These are phyloP conservation scores for Podarcis siculus DNA, from an alignment of 2,797 vertebrate species.

Conservation along the genomic window DNA sequence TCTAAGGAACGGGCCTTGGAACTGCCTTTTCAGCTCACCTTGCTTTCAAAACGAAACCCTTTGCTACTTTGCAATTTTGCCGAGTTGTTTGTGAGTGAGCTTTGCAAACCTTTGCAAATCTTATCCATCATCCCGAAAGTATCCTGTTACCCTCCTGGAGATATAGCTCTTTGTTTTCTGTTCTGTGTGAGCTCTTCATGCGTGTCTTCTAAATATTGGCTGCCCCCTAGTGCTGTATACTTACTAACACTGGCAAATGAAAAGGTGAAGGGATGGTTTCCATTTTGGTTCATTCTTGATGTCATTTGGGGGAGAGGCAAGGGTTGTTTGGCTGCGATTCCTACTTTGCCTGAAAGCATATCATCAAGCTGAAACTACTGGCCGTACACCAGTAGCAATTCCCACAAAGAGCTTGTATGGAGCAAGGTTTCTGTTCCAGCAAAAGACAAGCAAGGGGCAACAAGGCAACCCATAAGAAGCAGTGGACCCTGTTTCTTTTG, in stretches of 20 bases:
- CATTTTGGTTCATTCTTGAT: not conserved
- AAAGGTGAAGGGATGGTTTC: not conserved
- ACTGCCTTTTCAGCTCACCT: not conserved
- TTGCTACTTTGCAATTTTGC: conserved; percentile 6
- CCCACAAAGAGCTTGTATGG: too few species aligned
- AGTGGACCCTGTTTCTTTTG: not conserved
- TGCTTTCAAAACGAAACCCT: not conserved
- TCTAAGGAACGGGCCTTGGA: not conserved
- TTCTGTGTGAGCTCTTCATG: conserved; percentile 10
- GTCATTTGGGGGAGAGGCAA: not conserved
- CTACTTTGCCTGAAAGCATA: conserved; percentile 43
- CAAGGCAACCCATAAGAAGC: not conserved
- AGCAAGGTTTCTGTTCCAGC: conserved; percentile 56
- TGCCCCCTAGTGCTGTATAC: conserved; percentile 33
- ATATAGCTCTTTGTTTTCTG: conserved; percentile 37
- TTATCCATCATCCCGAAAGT: conserved; percentile 10
- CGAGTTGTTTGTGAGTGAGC: conserved; percentile 68
- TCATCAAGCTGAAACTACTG: conserved; percentile 37
- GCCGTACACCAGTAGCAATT: conserved; percentile 22
- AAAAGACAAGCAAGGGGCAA: not conserved
- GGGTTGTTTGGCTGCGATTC: conserved; percentile 24
- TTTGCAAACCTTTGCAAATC: conserved; percentile 60
- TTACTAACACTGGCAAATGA: not conserved
- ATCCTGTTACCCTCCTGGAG: not conserved
- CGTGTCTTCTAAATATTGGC: conserved; percentile 33